phyloP scores from a whole-genome alignment of 1,140 invertebrate species.

The Pseudomyrmex dendroicus region DNA sequence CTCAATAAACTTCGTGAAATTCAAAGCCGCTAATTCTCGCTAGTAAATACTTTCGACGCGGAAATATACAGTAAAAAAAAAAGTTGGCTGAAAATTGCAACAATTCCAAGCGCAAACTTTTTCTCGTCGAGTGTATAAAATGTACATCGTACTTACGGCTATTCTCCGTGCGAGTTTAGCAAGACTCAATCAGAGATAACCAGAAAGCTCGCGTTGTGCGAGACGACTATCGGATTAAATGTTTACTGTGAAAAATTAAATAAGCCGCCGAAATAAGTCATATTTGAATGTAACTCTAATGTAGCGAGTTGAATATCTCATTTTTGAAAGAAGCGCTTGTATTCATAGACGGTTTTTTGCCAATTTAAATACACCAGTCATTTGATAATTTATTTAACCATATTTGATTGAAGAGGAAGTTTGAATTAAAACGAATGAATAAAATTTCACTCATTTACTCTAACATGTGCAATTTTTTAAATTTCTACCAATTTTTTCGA shows the following conservation, averaged over 20 bases:
- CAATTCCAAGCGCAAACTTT: constrained; percentile 4
- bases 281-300: constrained; percentile 35
- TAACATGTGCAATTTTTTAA: background rate
- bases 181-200: constrained; percentile 13
- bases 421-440: background rate
- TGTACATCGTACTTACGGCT: background rate
- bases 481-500: background rate
- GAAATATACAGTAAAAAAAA: background rate
- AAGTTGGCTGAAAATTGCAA: constrained; percentile 31
- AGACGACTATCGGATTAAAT: background rate
- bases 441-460: background rate
- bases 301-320: background rate
- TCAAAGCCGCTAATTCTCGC: constrained; percentile 25
- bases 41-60: constrained; percentile 2
- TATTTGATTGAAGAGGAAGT: background rate
- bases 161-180: constrained; percentile 11
- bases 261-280: constrained; percentile 13
- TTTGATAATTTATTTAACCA: background rate
- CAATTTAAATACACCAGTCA: background rate
- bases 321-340: background rate
- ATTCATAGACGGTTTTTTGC: constrained; percentile 6
- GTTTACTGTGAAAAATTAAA: constrained; percentile 56
- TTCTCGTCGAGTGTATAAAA: constrained; percentile 7
- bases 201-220: background rate
- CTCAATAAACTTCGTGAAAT: constrained; percentile 22